A percentile compares a stretch with the other conserved stretches of the same genome.
Conservation (phyloP, 2,888 invertebrate genomes). For the Spilosoma lubricipeda region DNA sequence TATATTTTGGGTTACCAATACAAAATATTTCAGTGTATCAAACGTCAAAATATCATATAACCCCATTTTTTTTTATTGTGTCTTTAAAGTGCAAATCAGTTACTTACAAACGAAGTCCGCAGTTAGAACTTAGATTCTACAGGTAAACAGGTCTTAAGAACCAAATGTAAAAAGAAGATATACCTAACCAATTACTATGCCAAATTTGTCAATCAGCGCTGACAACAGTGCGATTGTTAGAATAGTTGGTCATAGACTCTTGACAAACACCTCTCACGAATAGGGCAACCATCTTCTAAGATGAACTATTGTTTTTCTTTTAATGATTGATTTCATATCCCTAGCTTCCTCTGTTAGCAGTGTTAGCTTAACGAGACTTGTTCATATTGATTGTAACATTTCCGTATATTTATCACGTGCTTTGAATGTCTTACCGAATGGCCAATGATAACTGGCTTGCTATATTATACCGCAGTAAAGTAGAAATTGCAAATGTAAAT, state of each 20-base stretch:
- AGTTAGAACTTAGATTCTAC: not conserved
- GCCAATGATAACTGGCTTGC: no score
- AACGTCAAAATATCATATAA: not conserved
- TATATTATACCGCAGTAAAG: not conserved
- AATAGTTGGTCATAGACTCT: constrained; percentile 18
- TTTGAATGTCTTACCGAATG: not conserved
- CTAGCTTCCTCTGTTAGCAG: no score
- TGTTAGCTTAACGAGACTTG: not conserved
- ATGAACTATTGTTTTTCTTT: not conserved
- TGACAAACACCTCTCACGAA: constrained; percentile 25
- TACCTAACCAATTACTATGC: constrained; percentile 13
- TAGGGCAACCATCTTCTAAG: constrained; percentile 15
- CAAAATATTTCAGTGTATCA: not conserved
- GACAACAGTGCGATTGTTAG: constrained; percentile 34
- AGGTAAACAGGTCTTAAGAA: not conserved
- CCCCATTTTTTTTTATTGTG: no score
- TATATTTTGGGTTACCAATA: not conserved
- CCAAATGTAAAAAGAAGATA: not conserved
- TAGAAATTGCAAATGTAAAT: no score
- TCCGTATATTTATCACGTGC: not conserved
- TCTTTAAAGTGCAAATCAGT: no score
- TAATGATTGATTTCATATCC: not conserved
- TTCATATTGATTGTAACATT: not conserved
- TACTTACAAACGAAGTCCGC: not conserved
- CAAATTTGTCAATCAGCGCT: constrained; percentile 27